Evolutionary conservation across 1,140 invertebrate genomes (phyloP).

Genomic region (Tetragonula clypearis): DNA sequence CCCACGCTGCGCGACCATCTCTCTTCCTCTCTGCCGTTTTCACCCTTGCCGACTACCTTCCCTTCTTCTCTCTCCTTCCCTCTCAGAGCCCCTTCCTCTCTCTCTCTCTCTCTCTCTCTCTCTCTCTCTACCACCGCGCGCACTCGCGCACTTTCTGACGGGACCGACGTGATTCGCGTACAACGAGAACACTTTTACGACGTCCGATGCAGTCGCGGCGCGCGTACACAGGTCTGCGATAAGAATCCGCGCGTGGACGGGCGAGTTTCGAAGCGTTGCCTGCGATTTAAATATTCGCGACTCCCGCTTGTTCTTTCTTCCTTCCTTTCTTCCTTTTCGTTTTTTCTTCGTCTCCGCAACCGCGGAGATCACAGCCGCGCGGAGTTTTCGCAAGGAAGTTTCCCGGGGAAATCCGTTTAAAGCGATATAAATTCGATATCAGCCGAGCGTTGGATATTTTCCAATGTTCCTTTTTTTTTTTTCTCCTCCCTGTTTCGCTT

Average conservation of each 20-base stretch:
- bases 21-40: background rate
- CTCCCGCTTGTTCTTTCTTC: no score
- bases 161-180: constrained; percentile 4
- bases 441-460: background rate
- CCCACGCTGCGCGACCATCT: background rate
- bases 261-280: background rate
- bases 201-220: background rate
- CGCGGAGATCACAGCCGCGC: background rate
- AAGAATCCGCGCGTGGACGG: background rate
- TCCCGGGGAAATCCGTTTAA: background rate
- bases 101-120: background rate
- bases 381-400: background rate
- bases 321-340: background rate
- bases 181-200: constrained; percentile 31
- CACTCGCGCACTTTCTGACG: background rate
- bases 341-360: background rate
- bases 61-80: background rate
- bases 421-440: background rate
- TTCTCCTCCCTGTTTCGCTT: background rate
- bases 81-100: background rate
- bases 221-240: background rate
- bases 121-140: background rate
- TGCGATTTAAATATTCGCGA: background rate
- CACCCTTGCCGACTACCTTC: background rate
- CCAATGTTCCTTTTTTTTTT: background rate